A percentile compares a stretch with the other conserved stretches of the same genome.
Evolutionary conservation across 2,888 invertebrate species (phyloP).

Genomic region (Osmoderma eremita): DNA sequence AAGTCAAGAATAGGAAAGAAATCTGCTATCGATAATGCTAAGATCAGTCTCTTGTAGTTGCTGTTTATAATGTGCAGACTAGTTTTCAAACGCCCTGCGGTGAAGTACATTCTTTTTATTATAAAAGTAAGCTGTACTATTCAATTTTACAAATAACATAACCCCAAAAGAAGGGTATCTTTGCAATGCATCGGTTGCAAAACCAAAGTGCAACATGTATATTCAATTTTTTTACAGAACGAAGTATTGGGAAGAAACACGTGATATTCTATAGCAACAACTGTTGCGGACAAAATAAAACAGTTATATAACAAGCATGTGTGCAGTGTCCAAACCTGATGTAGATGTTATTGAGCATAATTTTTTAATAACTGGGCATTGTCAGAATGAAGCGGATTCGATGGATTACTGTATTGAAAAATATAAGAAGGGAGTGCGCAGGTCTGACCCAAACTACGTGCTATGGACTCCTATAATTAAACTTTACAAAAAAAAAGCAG

Average conservation of each 20-base stretch:
- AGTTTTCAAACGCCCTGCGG: conserved; percentile 2
- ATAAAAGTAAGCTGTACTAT: conserved; percentile 12
- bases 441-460: too few species aligned
- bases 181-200: conserved; percentile 10
- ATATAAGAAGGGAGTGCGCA: too few species aligned
- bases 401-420: too few species aligned
- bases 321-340: background rate
- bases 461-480: too few species aligned
- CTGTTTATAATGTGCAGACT: too few species aligned
- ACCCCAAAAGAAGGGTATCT: conserved; percentile 8
- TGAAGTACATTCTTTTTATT: conserved; percentile 7
- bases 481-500: too few species aligned
- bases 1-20: conserved; percentile 29
- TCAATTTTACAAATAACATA: conserved; percentile 10
- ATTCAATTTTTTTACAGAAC: conserved; percentile 2
- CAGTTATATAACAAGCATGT: conserved; percentile 3
- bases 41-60: too few species aligned
- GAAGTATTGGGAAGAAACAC: conserved; percentile 5
- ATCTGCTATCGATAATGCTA: conserved; percentile 12
- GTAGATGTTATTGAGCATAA: conserved; percentile 12
- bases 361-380: background rate
- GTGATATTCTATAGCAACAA: conserved; percentile 10
- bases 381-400: conserved; percentile 5
- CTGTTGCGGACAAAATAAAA: conserved; percentile 12
- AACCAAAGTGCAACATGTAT: conserved; percentile 7